These are phyloP conservation scores for Apotomis capreana DNA, from an alignment of 2,888 invertebrate genomes.

Conservation along the genomic window DNA sequence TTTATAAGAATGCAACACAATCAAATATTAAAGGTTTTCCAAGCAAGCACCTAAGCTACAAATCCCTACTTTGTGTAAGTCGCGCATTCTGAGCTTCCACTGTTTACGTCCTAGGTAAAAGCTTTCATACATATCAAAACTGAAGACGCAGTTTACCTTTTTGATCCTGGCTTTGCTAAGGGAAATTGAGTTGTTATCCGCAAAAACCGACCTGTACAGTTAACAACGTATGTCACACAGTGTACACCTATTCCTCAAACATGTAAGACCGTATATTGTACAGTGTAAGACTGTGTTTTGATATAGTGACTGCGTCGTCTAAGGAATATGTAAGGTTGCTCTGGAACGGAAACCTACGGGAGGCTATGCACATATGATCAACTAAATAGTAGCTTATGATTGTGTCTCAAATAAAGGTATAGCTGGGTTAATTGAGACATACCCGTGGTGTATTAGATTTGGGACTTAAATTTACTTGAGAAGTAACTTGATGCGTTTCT, in stretches of 20 bases:
- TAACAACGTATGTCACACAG: not conserved
- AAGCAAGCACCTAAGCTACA: not conserved
- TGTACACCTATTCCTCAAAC: not conserved
- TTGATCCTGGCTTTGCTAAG: constrained; percentile 69
- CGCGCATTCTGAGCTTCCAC: not conserved
- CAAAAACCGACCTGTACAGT: constrained; percentile 51
- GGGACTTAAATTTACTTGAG: no score
- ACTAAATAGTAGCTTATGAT: constrained; percentile 1
- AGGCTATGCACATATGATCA: constrained; percentile 4
- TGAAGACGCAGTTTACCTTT: constrained; percentile 48
- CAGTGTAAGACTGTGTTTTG: constrained; percentile 3
- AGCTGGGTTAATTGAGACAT: no score
- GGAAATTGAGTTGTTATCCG: constrained; percentile 74
- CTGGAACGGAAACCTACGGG: not conserved
- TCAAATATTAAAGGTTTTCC: no score
- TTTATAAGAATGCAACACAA: no score
- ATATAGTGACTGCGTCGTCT: not conserved
- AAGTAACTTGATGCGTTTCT: no score
- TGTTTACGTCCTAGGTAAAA: not conserved
- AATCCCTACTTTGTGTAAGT: not conserved
- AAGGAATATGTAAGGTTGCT: not conserved
- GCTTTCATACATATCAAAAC: not conserved
- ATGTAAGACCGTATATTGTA: not conserved
- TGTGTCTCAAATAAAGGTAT: not conserved
- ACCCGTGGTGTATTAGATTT: no score